phyloP scores from a whole-genome alignment of 2,888 invertebrate species.

The Polydrusus pterygomalis region DNA sequence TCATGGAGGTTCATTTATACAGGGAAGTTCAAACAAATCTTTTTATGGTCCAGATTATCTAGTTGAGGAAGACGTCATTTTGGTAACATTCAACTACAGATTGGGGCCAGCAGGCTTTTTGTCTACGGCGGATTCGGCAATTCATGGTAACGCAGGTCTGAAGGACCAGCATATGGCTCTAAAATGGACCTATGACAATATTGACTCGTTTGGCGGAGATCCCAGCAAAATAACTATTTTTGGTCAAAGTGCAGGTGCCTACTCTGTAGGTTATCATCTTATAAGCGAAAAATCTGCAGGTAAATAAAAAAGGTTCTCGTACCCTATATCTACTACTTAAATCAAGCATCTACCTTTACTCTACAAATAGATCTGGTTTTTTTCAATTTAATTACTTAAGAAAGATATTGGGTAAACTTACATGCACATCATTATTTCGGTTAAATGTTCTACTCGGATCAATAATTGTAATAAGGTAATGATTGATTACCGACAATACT shows the following conservation, averaged over 20 bases:
- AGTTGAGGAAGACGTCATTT: conserved; percentile 20
- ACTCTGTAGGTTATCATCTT: conserved; percentile 5
- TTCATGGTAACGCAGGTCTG: conserved; percentile 18
- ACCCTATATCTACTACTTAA: too few species aligned
- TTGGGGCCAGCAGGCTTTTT: conserved; percentile 1
- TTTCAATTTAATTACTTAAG: too few species aligned
- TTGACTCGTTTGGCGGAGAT: not conserved
- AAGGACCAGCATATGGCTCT: not conserved
- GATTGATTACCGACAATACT: too few species aligned
- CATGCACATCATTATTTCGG: too few species aligned
- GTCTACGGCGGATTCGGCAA: conserved; percentile 10
- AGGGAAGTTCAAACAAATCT: not conserved
- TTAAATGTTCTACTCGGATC: too few species aligned
- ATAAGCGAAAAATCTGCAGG: conserved; percentile 15
- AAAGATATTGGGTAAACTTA: too few species aligned
- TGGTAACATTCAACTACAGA: conserved; percentile 20
- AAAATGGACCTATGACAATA: conserved; percentile 20
- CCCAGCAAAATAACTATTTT: too few species aligned
- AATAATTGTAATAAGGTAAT: too few species aligned
- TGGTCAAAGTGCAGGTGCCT: conserved; percentile 26
- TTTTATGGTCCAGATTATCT: conserved; percentile 19
- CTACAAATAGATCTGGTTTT: too few species aligned
- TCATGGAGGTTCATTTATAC: conserved; percentile 3
- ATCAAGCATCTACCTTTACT: too few species aligned
- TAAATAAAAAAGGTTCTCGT: conserved; percentile 2